These are phyloP conservation scores for Illadopsis cleaveri DNA, from an alignment of 2,113 vertebrate species.

Conservation along the genomic window DNA sequence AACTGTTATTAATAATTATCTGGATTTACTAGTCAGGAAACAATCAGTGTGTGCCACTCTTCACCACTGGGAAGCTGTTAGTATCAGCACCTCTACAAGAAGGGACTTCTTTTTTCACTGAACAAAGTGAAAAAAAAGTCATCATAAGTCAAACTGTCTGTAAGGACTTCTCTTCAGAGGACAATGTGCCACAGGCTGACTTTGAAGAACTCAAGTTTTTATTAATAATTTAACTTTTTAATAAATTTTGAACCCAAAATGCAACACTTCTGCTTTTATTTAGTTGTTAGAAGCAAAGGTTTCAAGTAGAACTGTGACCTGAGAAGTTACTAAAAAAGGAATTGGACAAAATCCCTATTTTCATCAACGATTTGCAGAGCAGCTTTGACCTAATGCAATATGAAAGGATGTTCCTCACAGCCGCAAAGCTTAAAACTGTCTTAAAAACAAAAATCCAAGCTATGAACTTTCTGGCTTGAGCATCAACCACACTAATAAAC, in stretches of 20 bases:
- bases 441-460: neutral
- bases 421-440: neutral
- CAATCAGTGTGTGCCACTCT: neutral
- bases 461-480: neutral
- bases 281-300: neutral
- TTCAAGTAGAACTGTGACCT: neutral
- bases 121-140: accelerated
- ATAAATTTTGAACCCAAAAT: neutral
- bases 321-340: neutral
- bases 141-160: accelerated
- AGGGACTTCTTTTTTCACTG: neutral
- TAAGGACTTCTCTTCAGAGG: neutral
- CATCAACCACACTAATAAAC: neutral
- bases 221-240: neutral
- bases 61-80: neutral
- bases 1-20: neutral
- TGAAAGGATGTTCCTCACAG: neutral
- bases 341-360: neutral
- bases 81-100: neutral
- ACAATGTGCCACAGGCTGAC: neutral
- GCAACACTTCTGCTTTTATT: neutral
- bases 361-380: neutral
- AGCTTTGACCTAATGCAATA: neutral
- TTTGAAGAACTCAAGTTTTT: neutral
- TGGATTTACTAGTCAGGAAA: neutral